Evolutionary conservation across 1,140 invertebrate genomes (phyloP).

Genomic region (Muscidifurax raptorellus): DNA sequence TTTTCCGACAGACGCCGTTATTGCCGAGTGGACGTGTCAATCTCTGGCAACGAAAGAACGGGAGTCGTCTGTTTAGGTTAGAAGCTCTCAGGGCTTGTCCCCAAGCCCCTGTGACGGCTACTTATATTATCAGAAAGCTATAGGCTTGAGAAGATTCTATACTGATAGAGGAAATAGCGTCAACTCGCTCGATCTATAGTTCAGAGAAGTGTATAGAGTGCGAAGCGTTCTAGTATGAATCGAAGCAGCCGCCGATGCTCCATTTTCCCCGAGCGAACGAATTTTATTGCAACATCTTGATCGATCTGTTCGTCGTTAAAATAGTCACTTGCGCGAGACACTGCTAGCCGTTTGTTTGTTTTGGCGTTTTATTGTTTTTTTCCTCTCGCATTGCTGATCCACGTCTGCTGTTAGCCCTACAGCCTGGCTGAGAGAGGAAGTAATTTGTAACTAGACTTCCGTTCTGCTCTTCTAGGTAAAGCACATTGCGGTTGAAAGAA

Average conservation of each 20-base stretch:
- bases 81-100: background rate
- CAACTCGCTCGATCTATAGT: background rate
- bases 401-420: too few relatives aligned
- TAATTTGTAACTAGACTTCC: background rate
- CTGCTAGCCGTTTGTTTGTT: background rate
- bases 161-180: background rate
- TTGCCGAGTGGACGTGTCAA: background rate
- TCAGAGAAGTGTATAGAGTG: background rate
- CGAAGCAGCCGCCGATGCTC: background rate
- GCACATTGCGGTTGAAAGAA: background rate
- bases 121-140: background rate
- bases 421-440: background rate
- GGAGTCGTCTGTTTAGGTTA: background rate
- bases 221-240: background rate
- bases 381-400: background rate
- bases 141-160: too few relatives aligned
- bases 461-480: constrained; percentile 12
- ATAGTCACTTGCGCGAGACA: background rate
- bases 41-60: background rate
- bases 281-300: background rate
- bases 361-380: background rate
- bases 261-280: background rate
- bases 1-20: background rate
- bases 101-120: background rate
- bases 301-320: background rate